Evolutionary conservation across 2,113 vertebrate genomes (phyloP), one percentile per base, ranked within the genome.

Genomic region (Leptobrachium ailaonicum): DNA sequence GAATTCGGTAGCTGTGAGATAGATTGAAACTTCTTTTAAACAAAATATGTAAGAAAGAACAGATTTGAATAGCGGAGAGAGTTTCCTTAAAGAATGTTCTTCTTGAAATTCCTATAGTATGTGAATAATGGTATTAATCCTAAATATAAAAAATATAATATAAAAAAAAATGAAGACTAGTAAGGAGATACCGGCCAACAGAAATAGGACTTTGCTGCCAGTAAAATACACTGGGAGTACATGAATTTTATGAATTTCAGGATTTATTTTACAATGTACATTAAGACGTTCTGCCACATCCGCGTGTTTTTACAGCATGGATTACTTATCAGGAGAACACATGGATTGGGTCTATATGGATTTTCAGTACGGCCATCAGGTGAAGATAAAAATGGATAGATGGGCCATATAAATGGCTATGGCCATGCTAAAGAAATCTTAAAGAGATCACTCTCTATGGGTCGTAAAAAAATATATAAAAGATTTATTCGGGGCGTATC

Each of bases 121-220:
- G 64, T 69, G 79, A 47, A 74, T 62, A 80, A 74, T 74, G 71
- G 71, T 67, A 73, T 67, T 80, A 53, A 74, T 74, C 47, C 74
- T 62, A 43, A 64, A 32, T 32, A 32, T 32, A 32, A 32, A 32
- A 32, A 32, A 32, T 32, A 32, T 32, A 32, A 32, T 32, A 32
- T 32, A 72, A 67, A 0, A 12, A 12, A 2, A 45, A 70, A 70
- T 44, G 8, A 50, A 50, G 8, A 50, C 4, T 50, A 71, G 56
- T 47, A 70, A 71, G 41, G 40, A 71, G 67, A 71, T 78, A 78
- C 76, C 56, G 69, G 76, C 54, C 76, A 71, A 71, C 76, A 78
- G 76, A 71, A 78, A 78, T 71, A 71, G 9, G 14, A 53, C 14
- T 41, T 13, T 44, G 54, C 67, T 63, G 76, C 76, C 76, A 71